These are phyloP conservation scores for Cinara cedri DNA, from an alignment of 2,888 invertebrate species.

Conservation along the genomic window DNA sequence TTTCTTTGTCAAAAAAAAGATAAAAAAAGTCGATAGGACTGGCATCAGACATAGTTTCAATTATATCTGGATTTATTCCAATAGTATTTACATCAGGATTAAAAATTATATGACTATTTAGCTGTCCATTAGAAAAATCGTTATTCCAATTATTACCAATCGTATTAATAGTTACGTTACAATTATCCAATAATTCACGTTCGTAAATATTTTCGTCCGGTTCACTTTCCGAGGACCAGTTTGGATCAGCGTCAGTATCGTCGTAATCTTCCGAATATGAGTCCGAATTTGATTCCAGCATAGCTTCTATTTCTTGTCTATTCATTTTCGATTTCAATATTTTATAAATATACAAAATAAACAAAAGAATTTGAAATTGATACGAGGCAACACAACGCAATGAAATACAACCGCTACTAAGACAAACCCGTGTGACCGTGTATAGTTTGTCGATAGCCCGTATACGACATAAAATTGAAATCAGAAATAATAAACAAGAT, in stretches of 20 bases:
- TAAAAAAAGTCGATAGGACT: constrained; percentile 8
- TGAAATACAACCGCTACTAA: constrained; percentile 6
- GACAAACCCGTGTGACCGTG: background rate
- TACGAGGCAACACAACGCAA: background rate
- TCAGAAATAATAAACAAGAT: constrained; percentile 18
- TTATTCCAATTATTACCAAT: constrained; percentile 7
- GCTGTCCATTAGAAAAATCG: background rate
- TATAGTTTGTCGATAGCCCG: constrained; percentile 5
- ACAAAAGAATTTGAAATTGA: constrained; percentile 16
- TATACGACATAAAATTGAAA: background rate
- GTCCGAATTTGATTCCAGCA: background rate
- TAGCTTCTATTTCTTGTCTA: constrained; percentile 3
- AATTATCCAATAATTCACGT: constrained; percentile 9
- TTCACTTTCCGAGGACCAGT: constrained; percentile 7
- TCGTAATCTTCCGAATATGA: constrained; percentile 1
- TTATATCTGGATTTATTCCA: constrained; percentile 17
- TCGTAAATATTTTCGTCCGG: constrained; percentile 9
- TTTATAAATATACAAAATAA: constrained; percentile 11
- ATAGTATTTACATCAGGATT: background rate
- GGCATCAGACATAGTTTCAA: background rate
- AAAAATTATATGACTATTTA: constrained; percentile 12
- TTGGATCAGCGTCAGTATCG: background rate
- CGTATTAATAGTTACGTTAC: background rate
- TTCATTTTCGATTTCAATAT: constrained; percentile 12
- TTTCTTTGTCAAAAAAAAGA: constrained; percentile 30